phyloP scores from a whole-genome alignment of 2,797 vertebrate species.

The Tinamus major region DNA sequence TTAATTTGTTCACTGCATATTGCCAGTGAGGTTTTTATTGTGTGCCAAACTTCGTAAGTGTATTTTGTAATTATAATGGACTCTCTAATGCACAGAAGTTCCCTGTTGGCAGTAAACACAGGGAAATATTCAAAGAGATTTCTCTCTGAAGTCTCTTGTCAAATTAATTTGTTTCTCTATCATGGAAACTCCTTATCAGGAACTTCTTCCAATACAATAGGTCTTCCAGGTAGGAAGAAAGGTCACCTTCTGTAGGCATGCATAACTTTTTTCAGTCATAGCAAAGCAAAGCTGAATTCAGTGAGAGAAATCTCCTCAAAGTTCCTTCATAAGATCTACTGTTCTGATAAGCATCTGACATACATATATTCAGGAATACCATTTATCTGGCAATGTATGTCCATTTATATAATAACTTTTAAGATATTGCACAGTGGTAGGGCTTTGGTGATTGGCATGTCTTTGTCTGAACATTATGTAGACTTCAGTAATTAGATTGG shows the following conservation, averaged over 20 bases:
- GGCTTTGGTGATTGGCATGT: neutral
- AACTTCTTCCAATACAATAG: neutral
- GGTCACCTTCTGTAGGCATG: fast-evolving
- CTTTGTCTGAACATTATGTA: neutral
- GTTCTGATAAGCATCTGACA: neutral
- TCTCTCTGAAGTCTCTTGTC: neutral
- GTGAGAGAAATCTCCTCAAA: neutral
- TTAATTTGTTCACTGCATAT: neutral
- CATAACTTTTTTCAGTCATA: neutral
- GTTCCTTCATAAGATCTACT: neutral
- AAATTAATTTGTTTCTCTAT: neutral
- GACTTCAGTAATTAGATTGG: neutral
- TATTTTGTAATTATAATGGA: neutral
- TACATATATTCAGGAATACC: neutral
- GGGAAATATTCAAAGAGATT: neutral
- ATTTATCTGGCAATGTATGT: neutral
- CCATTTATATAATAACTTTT: neutral
- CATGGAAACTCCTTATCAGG: neutral
- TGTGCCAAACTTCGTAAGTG: neutral
- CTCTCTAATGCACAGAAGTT: neutral
- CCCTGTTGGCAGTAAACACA: neutral
- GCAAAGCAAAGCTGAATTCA: neutral
- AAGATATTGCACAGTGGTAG: neutral
- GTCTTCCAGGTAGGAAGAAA: neutral
- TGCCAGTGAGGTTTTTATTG: neutral